Base-by-base conservation (phyloP, 1,140 invertebrate species). In the Caenorhabditis elegans region DNA sequence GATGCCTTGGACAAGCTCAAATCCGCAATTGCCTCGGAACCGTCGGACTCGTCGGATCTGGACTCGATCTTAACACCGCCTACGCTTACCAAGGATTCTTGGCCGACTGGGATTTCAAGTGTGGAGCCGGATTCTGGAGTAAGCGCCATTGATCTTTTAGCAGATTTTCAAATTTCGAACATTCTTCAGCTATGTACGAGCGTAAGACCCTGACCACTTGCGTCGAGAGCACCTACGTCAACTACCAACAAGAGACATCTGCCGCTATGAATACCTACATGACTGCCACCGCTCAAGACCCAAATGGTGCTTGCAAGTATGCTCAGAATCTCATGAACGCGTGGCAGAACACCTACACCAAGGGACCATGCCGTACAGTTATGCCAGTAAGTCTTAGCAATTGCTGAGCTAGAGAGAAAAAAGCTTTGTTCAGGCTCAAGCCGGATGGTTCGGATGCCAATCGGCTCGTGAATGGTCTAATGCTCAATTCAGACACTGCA, bases 401-500 rank as follows among this genome's bases (percentile, higher is more conserved):
- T 17, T 53, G 8, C 22, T 24, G 3, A 17, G n/a, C n/a, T 48
- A 43, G 34, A 17, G 19, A 19, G 28, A 24, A n/a, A 48, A 0
- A 76, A 17, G 19, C 5, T 43, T 0, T 19, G 0, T 79, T 79
- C 46, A 79, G 78, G 78, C 51, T 46, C 51, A 79, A 48, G 78
- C 51, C 22, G 51, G 78, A 26, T 39, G 51, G 51, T 26, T 60
- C 78, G 78, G 78, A 43, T 79, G 78, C 22, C 78, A 79, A 43
- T 79, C 78, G 13, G 55, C 34, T 43, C 34, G 78, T 26, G 78
- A 79, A 36, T 79, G 39, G 31, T 60, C 78, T 0, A 79, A 79
- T 36, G 78, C 78, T 24, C 78, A 79, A 26, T 79, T 79, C 78
- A 79, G 55, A 17, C 78, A 79, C 55, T 79, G 78, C 55, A 53